Evolutionary conservation across 1,140 invertebrate genomes (phyloP).

Genomic region (Microplitis demolitor): DNA sequence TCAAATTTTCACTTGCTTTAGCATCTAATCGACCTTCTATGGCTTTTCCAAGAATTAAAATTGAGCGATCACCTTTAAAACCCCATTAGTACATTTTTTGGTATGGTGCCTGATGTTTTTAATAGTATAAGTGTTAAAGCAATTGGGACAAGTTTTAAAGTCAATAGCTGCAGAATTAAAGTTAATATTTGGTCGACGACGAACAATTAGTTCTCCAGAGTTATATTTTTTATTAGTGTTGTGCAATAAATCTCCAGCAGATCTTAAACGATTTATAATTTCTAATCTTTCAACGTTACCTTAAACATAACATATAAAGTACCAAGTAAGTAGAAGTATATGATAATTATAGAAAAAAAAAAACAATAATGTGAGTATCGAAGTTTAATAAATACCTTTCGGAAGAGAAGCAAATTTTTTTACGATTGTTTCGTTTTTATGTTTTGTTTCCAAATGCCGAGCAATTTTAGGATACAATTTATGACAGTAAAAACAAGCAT

Average conservation of each 20-base stretch:
- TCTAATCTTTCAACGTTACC: conserved; percentile 9
- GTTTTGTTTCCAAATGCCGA: conserved; percentile 29
- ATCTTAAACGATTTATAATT: conserved; percentile 23
- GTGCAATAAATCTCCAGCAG: conserved; percentile 28
- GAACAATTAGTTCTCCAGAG: conserved; percentile 29
- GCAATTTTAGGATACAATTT: conserved; percentile 28
- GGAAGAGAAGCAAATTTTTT: conserved; percentile 23
- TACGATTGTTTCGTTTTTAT: conserved; percentile 28
- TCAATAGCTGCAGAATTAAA: conserved; percentile 18
- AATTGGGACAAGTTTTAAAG: conserved; percentile 19
- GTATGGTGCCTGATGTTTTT: conserved; percentile 15
- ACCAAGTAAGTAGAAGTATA: too few species aligned
- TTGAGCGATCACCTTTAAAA: neutral
- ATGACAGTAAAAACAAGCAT: conserved; percentile 35
- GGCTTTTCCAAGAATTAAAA: conserved; percentile 14
- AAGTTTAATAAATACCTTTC: neutral
- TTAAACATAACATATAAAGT: too few species aligned
- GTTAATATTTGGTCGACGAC: conserved; percentile 25
- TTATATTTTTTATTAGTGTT: conserved; percentile 29
- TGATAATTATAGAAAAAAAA: too few species aligned
- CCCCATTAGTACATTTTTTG: conserved; percentile 12
- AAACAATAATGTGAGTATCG: too few species aligned
- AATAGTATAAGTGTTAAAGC: conserved; percentile 8
- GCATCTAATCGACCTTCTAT: conserved; percentile 8
- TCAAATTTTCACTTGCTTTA: conserved; percentile 15